Percentiles rank a stretch among this genome's conserved stretches.
Evolutionary conservation across 2,113 vertebrate species (phyloP).

Genomic region (Erinaceus europaeus): DNA sequence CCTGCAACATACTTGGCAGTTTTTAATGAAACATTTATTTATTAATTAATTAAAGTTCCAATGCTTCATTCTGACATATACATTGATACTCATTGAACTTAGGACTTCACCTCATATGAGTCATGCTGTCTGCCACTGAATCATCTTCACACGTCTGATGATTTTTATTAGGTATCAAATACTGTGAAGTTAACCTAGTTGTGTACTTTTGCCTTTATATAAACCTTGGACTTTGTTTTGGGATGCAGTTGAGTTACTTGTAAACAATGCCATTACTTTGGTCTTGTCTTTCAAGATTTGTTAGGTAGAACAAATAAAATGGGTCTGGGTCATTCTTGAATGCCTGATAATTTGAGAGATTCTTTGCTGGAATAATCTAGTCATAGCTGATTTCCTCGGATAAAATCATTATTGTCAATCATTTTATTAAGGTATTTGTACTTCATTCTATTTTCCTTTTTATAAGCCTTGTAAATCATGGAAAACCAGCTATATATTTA

Average conservation of each 20-base stretch:
- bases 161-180: neutral
- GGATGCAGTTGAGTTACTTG: neutral
- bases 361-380: neutral
- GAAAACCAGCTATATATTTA: neutral
- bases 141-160: no score
- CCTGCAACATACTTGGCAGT: no score
- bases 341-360: neutral
- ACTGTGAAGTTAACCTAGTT: neutral
- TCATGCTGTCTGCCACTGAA: no score
- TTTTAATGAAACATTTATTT: no score
- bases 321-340: no score
- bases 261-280: neutral
- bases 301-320: neutral
- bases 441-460: constrained; percentile 27
- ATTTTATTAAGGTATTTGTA: constrained; percentile 12
- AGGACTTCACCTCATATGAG: no score
- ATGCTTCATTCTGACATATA: no score
- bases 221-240: neutral
- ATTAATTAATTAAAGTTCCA: no score
- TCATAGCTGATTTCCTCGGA: neutral
- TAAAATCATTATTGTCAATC: neutral
- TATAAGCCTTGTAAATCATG: constrained; percentile 5
- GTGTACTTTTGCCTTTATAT: neutral
- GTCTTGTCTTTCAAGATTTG: neutral
- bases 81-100: no score